Conservation (phyloP, 2,888 invertebrate genomes). For the Ceramica pisi region DNA sequence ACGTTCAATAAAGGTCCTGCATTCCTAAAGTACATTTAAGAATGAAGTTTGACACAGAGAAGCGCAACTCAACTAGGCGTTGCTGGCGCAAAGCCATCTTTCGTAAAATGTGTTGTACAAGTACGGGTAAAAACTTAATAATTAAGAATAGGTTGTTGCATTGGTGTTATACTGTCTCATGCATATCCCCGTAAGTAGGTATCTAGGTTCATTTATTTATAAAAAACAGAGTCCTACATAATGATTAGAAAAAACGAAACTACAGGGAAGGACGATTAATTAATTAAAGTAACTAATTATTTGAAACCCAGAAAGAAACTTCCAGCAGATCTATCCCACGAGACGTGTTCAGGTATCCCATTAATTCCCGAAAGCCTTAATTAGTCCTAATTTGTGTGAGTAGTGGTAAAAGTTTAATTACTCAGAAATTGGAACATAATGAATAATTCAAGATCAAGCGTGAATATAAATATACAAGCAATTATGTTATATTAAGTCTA, state of each 20-base stretch:
- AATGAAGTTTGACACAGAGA: too few relatives aligned
- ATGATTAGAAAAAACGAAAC: constrained; percentile 11
- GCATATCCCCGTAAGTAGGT: not conserved
- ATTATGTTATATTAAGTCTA: too few relatives aligned
- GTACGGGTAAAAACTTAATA: too few relatives aligned
- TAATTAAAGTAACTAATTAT: constrained; percentile 37
- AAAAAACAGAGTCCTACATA: not conserved
- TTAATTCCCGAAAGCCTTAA: not conserved
- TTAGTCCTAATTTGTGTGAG: not conserved
- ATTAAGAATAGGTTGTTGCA: too few relatives aligned
- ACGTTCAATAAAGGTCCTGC: too few relatives aligned
- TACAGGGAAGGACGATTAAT: constrained; percentile 8
- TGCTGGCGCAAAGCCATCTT: too few relatives aligned
- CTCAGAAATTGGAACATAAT: not conserved
- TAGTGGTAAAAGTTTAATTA: not conserved
- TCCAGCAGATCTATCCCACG: constrained; percentile 27
- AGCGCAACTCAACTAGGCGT: too few relatives aligned
- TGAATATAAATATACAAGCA: too few relatives aligned
- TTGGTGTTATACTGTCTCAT: too few relatives aligned
- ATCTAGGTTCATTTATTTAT: not conserved
- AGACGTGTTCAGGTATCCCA: not conserved
- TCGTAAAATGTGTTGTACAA: too few relatives aligned
- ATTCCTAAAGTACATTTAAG: too few relatives aligned
- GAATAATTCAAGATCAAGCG: not conserved
- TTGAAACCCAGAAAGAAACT: constrained; percentile 7